phyloP scores from a whole-genome alignment of 2,888 invertebrate species.

The Dromius quadrimaculatus region DNA sequence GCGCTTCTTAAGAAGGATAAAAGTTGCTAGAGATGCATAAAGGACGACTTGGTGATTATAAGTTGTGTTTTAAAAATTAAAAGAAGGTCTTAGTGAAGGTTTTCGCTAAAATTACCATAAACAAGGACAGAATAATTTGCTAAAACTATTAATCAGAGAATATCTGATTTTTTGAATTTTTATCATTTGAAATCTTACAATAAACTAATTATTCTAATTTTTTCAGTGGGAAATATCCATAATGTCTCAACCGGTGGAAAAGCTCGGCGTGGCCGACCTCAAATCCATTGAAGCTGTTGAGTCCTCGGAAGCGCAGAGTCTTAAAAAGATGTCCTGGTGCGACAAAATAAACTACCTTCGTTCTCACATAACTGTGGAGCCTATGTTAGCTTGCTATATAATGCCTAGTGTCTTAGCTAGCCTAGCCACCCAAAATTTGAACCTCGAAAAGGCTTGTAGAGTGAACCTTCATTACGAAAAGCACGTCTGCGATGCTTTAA shows the following conservation, averaged over 20 bases:
- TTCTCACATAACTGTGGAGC: constrained; percentile 80
- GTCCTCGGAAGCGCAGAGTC: constrained; percentile 61
- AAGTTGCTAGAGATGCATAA: too few relatives aligned
- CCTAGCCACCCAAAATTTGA: constrained; percentile 85
- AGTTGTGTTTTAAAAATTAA: too few relatives aligned
- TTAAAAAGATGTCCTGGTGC: constrained; percentile 68
- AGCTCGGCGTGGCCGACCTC: constrained; percentile 26
- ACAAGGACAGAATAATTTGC: too few relatives aligned
- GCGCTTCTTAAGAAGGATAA: too few relatives aligned
- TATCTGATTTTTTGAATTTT: neutral
- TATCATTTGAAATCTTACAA: too few relatives aligned
- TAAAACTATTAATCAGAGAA: too few relatives aligned
- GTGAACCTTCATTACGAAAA: constrained; percentile 82
- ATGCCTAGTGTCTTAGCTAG: constrained; percentile 75
- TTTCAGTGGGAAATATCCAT: constrained; percentile 40
- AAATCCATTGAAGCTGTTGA: constrained; percentile 46
- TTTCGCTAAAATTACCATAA: too few relatives aligned
- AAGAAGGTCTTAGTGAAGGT: too few relatives aligned
- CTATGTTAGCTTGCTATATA: constrained; percentile 81
- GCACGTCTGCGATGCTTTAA: constrained; percentile 82
- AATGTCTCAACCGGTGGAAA: constrained; percentile 44
- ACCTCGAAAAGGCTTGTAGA: constrained; percentile 87
- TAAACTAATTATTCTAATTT: neutral
- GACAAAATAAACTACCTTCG: constrained; percentile 72
- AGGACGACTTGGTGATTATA: too few relatives aligned